phyloP scores from a whole-genome alignment of 2,113 vertebrate species.

The Rallus limicola region DNA sequence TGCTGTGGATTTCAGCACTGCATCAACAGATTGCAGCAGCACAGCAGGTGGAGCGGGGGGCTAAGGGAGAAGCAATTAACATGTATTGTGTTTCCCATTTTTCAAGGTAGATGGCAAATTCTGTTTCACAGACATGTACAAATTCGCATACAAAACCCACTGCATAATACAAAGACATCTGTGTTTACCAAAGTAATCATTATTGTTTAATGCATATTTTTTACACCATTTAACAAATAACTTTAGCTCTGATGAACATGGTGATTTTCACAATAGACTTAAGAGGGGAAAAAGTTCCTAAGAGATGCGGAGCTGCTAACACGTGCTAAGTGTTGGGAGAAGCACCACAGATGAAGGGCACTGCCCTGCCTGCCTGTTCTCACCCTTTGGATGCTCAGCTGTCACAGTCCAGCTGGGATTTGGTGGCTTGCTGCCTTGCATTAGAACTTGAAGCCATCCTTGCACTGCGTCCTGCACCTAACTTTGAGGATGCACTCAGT shows the following conservation, averaged over 20 bases:
- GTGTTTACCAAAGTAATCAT: slow-evolving; percentile 63
- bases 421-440: background rate
- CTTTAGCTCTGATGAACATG: slow-evolving; percentile 62
- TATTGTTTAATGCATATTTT: slow-evolving; percentile 52
- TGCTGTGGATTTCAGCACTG: background rate
- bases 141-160: background rate
- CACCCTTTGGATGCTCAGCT: background rate
- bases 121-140: background rate
- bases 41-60: background rate
- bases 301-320: background rate
- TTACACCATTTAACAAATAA: slow-evolving; percentile 71
- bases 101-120: slow-evolving; percentile 21
- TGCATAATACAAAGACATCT: slow-evolving; percentile 16
- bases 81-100: background rate
- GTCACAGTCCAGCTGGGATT: background rate
- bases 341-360: background rate
- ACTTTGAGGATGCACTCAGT: accelerated
- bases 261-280: slow-evolving; percentile 42
- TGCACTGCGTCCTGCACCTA: background rate
- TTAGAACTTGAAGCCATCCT: background rate
- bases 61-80: background rate
- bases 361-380: background rate
- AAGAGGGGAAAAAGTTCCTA: background rate
- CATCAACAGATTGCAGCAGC: slow-evolving; percentile 23
- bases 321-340: background rate